Percentiles rank a stretch among this genome's conserved stretches.
phyloP scores from a whole-genome alignment of 2,888 invertebrate genomes.

The Lagria hirta region DNA sequence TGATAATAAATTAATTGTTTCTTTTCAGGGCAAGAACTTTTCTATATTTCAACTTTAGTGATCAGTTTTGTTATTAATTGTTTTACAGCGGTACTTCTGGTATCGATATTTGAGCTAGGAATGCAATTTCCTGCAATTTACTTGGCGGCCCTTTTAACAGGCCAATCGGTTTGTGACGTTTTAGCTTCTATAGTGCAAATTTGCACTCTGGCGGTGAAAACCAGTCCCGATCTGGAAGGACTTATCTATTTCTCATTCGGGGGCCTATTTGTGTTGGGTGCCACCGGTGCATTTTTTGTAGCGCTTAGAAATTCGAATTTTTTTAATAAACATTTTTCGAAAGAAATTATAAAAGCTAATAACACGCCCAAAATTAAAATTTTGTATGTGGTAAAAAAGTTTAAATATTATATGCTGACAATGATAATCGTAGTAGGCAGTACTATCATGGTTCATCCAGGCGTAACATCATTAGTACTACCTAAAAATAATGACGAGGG shows the following conservation, averaged over 20 bases:
- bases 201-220: conserved; percentile 6
- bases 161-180: conserved; percentile 15
- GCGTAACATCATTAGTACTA: conserved; percentile 9
- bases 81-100: no score
- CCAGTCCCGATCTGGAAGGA: conserved; percentile 1
- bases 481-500: conserved; percentile 15
- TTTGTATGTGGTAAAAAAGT: conserved; percentile 1
- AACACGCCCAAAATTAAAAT: neutral
- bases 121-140: conserved; percentile 12
- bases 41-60: no score
- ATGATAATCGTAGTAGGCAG: neutral
- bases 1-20: no score
- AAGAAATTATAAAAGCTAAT: conserved; percentile 1
- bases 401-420: conserved; percentile 1
- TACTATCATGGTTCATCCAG: neutral
- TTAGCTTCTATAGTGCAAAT: conserved; percentile 18
- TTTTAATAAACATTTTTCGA: conserved; percentile 6
- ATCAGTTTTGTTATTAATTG: no score
- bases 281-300: conserved; percentile 1
- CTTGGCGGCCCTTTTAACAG: conserved; percentile 8
- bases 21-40: no score
- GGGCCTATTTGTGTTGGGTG: conserved; percentile 6
- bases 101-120: no score
- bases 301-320: conserved; percentile 1
- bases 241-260: conserved; percentile 16